A percentile compares a stretch with the other conserved stretches of the same genome.
Conservation (phyloP, 1,140 invertebrate genomes). For the Drosophila bocqueti region DNA sequence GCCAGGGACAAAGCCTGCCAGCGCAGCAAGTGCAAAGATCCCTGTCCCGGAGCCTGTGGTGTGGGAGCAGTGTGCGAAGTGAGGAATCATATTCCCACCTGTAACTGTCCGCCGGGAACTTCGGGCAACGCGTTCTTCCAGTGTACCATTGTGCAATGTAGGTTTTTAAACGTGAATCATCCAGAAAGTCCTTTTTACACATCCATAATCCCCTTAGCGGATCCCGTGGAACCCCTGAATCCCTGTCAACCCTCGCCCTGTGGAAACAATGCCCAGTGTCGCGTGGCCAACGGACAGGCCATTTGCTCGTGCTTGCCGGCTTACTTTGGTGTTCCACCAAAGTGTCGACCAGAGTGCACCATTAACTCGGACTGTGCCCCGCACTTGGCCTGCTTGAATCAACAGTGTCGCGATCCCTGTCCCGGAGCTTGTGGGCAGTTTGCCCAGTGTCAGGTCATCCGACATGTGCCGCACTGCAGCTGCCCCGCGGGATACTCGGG, state of each 20-base stretch:
- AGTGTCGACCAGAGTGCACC: constrained; percentile 88
- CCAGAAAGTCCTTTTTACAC: not conserved
- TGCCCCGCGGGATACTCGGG: constrained; percentile 91
- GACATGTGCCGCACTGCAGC: constrained; percentile 92
- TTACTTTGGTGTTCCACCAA: constrained; percentile 88
- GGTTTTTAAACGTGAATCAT: constrained; percentile 75
- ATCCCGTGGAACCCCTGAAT: constrained; percentile 62
- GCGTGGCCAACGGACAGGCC: constrained; percentile 87
- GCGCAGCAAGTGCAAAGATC: constrained; percentile 90
- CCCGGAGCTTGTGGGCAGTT: constrained; percentile 89
- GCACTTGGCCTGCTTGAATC: constrained; percentile 89
- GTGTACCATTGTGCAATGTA: constrained; percentile 86
- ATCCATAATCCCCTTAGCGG: constrained; percentile 36
- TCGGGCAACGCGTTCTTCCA: constrained; percentile 92
- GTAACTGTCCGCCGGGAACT: constrained; percentile 87
- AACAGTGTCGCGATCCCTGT: constrained; percentile 89
- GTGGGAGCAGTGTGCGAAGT: constrained; percentile 89
- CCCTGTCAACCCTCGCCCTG: constrained; percentile 92
- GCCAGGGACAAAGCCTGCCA: constrained; percentile 89
- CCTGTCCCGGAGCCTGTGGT: constrained; percentile 91
- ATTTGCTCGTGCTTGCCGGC: constrained; percentile 88
- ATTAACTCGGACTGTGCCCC: constrained; percentile 89
- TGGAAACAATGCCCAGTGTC: constrained; percentile 88
- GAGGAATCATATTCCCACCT: constrained; percentile 90
- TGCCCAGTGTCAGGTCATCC: constrained; percentile 92